Conservation (phyloP, 2,113 vertebrate genomes). For the Reinhardtius hippoglossoides region DNA sequence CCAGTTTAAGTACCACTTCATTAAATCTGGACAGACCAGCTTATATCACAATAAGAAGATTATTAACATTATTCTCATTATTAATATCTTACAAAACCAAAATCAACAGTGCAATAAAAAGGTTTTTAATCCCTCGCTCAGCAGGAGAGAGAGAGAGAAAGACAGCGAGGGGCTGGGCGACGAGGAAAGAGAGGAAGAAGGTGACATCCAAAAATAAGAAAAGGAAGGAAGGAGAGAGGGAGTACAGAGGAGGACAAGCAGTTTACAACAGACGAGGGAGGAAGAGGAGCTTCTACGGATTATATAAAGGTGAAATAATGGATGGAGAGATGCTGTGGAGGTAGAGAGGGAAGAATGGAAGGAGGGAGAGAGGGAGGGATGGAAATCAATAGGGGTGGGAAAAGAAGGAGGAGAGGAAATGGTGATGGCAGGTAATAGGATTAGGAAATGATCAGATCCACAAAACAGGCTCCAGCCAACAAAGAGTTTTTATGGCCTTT, state of each 20-base stretch:
- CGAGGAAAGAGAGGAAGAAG: slow-evolving; percentile 7
- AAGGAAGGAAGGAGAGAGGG: slow-evolving; percentile 10
- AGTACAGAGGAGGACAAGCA: slow-evolving; percentile 33
- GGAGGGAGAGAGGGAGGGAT: neutral
- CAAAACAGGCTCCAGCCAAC: slow-evolving; percentile 5
- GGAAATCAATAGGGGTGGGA: neutral
- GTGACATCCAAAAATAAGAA: slow-evolving; percentile 46
- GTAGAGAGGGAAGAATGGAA: neutral
- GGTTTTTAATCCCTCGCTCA: slow-evolving; percentile 56
- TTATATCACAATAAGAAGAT: slow-evolving; percentile 71
- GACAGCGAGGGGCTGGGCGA: slow-evolving; percentile 26
- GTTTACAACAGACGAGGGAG: slow-evolving; percentile 26
- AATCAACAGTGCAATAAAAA: slow-evolving; percentile 84
- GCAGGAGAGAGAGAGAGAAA: slow-evolving; percentile 42
- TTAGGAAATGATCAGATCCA: slow-evolving; percentile 1
- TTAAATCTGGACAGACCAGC: slow-evolving; percentile 53
- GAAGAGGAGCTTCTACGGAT: slow-evolving; percentile 31
- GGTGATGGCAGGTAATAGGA: slow-evolving; percentile 37
- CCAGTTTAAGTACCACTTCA: slow-evolving; percentile 60
- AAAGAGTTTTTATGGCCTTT: neutral
- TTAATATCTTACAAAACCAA: slow-evolving; percentile 80
- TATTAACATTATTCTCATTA: slow-evolving; percentile 78
- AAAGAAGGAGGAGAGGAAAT: neutral
- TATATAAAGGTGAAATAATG: slow-evolving; percentile 14
- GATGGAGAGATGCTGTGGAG: slow-evolving; percentile 26